A percentile compares a stretch with the other conserved stretches of the same genome.
Evolutionary conservation across 2,888 invertebrate genomes (phyloP).

Genomic region (Melanchra persicariae): DNA sequence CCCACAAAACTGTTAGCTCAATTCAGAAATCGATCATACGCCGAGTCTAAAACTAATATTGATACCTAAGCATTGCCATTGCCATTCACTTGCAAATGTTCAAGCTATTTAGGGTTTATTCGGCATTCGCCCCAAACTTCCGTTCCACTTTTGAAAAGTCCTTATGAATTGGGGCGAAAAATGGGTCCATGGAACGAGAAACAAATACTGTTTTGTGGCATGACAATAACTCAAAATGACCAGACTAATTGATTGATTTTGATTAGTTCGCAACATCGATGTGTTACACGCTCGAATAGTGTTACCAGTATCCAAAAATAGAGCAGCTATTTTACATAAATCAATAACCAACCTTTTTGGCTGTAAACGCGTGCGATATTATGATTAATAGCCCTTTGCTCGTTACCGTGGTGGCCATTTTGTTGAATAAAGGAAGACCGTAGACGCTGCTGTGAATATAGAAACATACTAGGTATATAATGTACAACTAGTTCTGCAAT

Average conservation of each 20-base stretch:
- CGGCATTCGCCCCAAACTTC: no score
- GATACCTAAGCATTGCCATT: no score
- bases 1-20: no score
- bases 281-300: not conserved
- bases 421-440: not conserved
- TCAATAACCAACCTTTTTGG: constrained; percentile 33
- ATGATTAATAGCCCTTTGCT: constrained; percentile 37
- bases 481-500: constrained; percentile 38
- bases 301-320: not conserved
- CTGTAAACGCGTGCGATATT: constrained; percentile 8
- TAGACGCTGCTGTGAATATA: not conserved
- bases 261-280: not conserved
- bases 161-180: no score
- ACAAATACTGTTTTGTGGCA: no score
- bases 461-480: not conserved
- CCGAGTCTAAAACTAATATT: no score
- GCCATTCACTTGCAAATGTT: no score
- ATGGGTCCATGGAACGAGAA: no score
- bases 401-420: constrained; percentile 14
- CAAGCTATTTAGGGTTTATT: no score
- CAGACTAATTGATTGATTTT: not conserved
- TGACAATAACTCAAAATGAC: no score
- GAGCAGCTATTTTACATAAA: constrained; percentile 12
- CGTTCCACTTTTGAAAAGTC: no score
- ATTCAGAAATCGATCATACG: no score